Percentiles rank a stretch among this genome's conserved stretches.
phyloP scores from a whole-genome alignment of 1,140 invertebrate species.

The Araneus ventricosus region DNA sequence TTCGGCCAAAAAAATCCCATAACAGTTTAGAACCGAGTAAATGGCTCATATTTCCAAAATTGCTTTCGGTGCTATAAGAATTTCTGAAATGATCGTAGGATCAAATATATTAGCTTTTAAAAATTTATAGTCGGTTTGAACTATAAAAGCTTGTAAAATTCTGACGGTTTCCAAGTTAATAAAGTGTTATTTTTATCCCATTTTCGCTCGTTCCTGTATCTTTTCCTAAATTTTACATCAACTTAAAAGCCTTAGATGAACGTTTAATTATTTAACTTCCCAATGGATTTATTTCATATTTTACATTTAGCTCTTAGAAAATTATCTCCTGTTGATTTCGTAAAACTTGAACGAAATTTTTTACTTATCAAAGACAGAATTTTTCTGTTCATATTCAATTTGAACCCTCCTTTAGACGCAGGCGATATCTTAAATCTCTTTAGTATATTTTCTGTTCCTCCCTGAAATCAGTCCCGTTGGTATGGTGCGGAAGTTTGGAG shows the following conservation, averaged over 20 bases:
- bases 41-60: not conserved
- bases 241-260: not conserved
- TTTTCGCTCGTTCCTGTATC: not conserved
- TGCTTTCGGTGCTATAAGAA: not conserved
- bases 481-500: too few species aligned
- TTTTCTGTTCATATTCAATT: too few species aligned
- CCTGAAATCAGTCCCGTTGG: too few species aligned
- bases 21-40: not conserved
- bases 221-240: not conserved
- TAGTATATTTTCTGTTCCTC: too few species aligned
- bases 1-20: not conserved
- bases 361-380: too few species aligned
- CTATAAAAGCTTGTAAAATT: not conserved
- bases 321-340: too few species aligned
- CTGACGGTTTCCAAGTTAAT: not conserved
- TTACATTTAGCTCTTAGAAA: too few species aligned
- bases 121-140: not conserved
- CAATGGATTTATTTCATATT: too few species aligned
- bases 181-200: not conserved
- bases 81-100: not conserved
- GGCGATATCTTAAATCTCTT: too few species aligned
- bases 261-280: too few species aligned
- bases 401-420: too few species aligned
- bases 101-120: conserved; percentile 21
- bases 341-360: too few species aligned